Base-by-base conservation (phyloP, 2,113 vertebrate genomes). In the Kobus ellipsiprymnus region DNA sequence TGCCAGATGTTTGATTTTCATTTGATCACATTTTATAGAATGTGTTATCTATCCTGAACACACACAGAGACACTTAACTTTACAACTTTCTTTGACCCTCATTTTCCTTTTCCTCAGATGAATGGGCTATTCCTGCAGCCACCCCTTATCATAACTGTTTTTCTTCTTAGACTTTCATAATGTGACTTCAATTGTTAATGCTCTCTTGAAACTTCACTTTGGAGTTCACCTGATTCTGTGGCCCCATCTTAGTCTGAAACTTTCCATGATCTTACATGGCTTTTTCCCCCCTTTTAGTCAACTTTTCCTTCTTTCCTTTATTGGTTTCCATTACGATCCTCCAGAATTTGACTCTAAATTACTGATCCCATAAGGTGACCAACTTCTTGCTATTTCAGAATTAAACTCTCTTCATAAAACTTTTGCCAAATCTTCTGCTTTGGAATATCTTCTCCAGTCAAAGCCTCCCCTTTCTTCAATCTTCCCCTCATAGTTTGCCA, bases 21-120 rank as follows among this genome's bases (percentile, higher is more conserved):
- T 95, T 97, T 95, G 74, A 86, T 91, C 83, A 90, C 44, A 77
- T 97, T 97, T 90, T 94, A 36, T 62, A 95, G 67, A 90, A 64
- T 87, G 21, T 55, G 33, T 93, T 95, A 93, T 94, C 77, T 91
- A 90, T 91, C 71, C 95, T 40, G 98, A 95, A 92, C 91, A 97
- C 88, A 96, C 77, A 96, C 87, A 96, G 4, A 94, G 87, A 95
- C 88, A 97, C 89, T 97, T 94, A 96, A 96, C 30, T 93, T 50
- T 90, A 54, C 95, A 97, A 92, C 96, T 97, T 98, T 91, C 57
- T 84, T 97, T 97, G 96, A 97, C 97, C 97, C 91, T 98, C 84
- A 97, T 98, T 98, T 98, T 97, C 95, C 90, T 97, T 97, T 95
- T 97, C 90, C 62, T 97, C 96, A 98, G 92, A 97, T 97, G 94